A percentile compares a stretch with the other conserved stretches of the same genome.
phyloP scores from a whole-genome alignment of 1,140 invertebrate genomes.

The Sweltsa coloradensis region DNA sequence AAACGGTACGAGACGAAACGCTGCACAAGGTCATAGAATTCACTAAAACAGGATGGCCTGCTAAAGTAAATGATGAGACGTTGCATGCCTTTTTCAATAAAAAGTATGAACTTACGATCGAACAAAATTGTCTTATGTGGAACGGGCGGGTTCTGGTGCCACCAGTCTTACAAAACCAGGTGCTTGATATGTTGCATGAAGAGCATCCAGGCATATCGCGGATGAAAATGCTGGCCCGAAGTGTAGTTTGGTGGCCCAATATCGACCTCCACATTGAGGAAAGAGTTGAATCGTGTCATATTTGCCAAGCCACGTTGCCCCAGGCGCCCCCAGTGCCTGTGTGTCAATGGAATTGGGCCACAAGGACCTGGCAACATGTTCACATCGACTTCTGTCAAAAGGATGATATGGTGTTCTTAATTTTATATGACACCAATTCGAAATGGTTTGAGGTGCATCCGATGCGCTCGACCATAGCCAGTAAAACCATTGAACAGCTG shows the following conservation, averaged over 20 bases:
- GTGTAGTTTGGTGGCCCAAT: constrained; percentile 27
- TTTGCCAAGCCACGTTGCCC: constrained; percentile 11
- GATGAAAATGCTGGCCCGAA: constrained; percentile 29
- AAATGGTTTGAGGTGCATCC: constrained; percentile 28
- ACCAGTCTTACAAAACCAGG: constrained; percentile 8
- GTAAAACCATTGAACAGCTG: constrained; percentile 2
- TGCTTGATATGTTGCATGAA: constrained; percentile 25
- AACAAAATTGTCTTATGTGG: constrained; percentile 9
- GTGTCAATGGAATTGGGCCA: not conserved
- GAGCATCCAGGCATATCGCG: constrained; percentile 23
- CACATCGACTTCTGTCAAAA: constrained; percentile 6
- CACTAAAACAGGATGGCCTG: constrained; percentile 16
- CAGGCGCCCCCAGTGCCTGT: not conserved
- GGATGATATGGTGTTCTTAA: constrained; percentile 3
- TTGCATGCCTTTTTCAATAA: not conserved
- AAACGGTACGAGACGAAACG: constrained; percentile 2
- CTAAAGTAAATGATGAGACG: not conserved
- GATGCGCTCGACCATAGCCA: not conserved
- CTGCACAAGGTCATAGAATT: constrained; percentile 12
- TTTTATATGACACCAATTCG: constrained; percentile 23
- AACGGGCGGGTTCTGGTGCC: constrained; percentile 23
- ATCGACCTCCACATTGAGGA: constrained; percentile 26
- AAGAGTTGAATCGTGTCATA: constrained; percentile 8
- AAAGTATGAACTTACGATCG: constrained; percentile 3
- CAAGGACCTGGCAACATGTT: not conserved